Evolutionary conservation across 2,113 vertebrate genomes (phyloP).

Genomic region (Physeter macrocephalus): DNA sequence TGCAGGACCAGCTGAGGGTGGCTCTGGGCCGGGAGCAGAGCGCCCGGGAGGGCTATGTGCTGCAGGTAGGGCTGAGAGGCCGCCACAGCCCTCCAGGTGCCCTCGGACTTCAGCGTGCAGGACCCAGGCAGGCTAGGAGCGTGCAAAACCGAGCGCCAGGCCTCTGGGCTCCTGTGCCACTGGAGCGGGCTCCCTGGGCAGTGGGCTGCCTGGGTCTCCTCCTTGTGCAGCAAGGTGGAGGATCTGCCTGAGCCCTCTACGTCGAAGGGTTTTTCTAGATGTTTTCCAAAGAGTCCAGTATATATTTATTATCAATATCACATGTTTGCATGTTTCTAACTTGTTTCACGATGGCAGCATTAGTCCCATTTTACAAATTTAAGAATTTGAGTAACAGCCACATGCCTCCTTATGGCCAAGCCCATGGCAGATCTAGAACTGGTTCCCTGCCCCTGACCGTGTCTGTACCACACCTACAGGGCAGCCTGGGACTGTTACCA

Average conservation of each 20-base stretch:
- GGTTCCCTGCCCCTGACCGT: not conserved
- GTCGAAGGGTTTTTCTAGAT: not conserved
- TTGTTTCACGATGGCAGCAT: not conserved
- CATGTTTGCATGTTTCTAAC: not conserved
- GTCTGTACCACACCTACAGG: not conserved
- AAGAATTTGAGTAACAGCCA: not conserved
- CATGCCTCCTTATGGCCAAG: not conserved
- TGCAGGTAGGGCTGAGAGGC: conserved; percentile 88
- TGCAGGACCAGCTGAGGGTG: conserved; percentile 94
- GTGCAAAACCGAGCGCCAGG: not conserved
- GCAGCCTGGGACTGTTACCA: not conserved
- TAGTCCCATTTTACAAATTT: not conserved
- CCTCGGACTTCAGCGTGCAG: conserved; percentile 7
- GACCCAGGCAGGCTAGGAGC: not conserved
- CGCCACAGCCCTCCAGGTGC: accelerated
- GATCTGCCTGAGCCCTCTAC: not conserved
- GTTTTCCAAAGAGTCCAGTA: not conserved
- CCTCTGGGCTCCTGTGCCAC: not conserved
- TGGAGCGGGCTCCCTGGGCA: not conserved
- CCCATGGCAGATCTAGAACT: not conserved
- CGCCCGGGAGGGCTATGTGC: conserved; percentile 94
- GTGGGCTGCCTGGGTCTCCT: not conserved
- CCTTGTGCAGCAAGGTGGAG: not conserved
- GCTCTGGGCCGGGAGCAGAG: conserved; percentile 91
- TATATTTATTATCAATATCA: not conserved